Evolutionary conservation across 1,140 invertebrate genomes (phyloP).

Genomic region (Procambarus clarkii): DNA sequence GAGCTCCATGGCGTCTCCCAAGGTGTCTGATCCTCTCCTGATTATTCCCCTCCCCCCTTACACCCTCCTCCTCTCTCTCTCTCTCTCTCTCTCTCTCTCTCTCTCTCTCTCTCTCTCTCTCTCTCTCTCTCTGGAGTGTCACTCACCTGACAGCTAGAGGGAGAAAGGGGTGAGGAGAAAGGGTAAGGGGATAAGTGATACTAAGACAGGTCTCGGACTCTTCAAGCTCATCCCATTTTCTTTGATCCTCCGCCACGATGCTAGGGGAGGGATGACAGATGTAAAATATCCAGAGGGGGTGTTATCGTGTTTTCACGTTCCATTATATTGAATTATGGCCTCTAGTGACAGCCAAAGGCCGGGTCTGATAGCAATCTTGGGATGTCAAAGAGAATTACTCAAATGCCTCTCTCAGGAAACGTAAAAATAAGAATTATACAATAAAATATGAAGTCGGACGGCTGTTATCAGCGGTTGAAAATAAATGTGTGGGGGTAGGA

Average conservation of each 20-base stretch:
- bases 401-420: neutral
- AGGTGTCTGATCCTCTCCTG: conserved; percentile 8
- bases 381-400: conserved; percentile 32
- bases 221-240: conserved; percentile 42
- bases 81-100: neutral
- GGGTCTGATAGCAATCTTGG: conserved; percentile 16
- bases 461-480: conserved; percentile 31
- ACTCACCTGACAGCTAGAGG: neutral
- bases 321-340: conserved; percentile 29
- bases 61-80: neutral
- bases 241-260: conserved; percentile 41
- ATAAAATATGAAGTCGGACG: conserved; percentile 12
- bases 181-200: no score
- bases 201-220: conserved; percentile 12
- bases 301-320: conserved; percentile 35
- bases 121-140: neutral
- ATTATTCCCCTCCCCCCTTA: conserved; percentile 13
- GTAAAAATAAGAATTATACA: neutral
- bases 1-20: neutral
- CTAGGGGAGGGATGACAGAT: conserved; percentile 53
- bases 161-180: no score
- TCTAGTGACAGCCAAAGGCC: conserved; percentile 38
- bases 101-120: neutral
- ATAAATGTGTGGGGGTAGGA: conserved; percentile 40
- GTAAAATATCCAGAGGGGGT: conserved; percentile 49